Percentiles rank a stretch among this genome's conserved stretches.
Conservation (phyloP, 2,113 vertebrate species). For the Seriola dumerili region DNA sequence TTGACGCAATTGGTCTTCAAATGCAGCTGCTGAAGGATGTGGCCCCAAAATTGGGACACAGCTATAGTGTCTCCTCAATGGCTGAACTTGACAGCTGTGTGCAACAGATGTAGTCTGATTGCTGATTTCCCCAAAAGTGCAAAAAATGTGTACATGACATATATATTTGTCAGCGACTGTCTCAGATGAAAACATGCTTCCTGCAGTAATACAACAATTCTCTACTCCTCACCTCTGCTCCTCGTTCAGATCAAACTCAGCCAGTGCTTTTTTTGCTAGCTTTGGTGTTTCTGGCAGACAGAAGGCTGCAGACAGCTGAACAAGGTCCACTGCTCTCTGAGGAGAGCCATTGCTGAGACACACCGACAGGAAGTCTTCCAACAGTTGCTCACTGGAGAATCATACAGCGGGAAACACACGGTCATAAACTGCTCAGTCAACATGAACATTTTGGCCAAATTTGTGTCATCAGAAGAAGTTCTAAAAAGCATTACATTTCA, state of each 20-base stretch:
- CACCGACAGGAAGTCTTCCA: conserved; percentile 85
- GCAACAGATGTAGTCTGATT: too few species aligned
- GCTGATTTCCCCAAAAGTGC: too few species aligned
- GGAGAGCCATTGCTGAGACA: conserved; percentile 70
- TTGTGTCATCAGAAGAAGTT: background rate
- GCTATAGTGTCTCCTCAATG: too few species aligned
- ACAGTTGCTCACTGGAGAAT: conserved; percentile 81
- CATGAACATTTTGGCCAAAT: too few species aligned
- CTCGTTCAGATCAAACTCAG: conserved; percentile 59
- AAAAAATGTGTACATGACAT: background rate
- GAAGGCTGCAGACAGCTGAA: conserved; percentile 87
- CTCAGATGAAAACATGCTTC: background rate
- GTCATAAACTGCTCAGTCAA: background rate
- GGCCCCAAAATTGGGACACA: too few species aligned
- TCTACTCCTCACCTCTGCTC: conserved; percentile 84
- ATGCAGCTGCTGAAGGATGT: too few species aligned
- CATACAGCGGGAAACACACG: background rate
- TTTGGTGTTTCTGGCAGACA: conserved; percentile 80
- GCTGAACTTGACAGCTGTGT: too few species aligned
- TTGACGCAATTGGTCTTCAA: too few species aligned
- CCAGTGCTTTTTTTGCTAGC: conserved; percentile 75
- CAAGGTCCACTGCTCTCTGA: conserved; percentile 86
- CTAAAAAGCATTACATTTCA: too few species aligned
- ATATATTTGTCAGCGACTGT: background rate
- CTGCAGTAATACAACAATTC: background rate